Evolutionary conservation across 2,113 vertebrate species (phyloP), one percentile per base, ranked within the genome.

Genomic region (Azemiops feae): DNA sequence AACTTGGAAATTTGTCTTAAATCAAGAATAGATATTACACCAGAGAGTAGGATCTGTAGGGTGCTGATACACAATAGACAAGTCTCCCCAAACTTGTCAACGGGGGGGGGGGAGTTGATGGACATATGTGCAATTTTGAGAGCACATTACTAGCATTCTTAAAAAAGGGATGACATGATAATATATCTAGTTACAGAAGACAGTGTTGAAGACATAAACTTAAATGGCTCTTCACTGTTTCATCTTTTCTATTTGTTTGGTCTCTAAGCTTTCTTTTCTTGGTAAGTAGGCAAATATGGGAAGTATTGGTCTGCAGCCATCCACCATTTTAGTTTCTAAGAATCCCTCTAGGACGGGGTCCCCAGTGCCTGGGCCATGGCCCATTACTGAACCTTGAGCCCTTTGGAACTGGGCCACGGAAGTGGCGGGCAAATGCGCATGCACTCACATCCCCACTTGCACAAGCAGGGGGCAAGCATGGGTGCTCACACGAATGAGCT

Each of bases 361-460:
- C 14, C 14, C 30, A 69, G 18, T 16, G 5, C 30, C 30, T 14
- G 0, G 4, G 1, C 60, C 0, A 0, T 1, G 0, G 60, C 27
- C 30, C 12, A 6, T 12, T 69, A 69, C 30, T 25, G 16, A 12
- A 14, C 30, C 60, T n/a, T 69, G 30, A 69, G 30, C 30, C 12
- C 30, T 69, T 69, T n/a, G 34, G 64, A 69, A 69, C 4, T 14
- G 6, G 30, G 30, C 64, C 34, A 5, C 2, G 2, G 64, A 69
- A 69, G 14, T 69, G 60, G 60, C 0, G 0, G 1, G 12, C 16
- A 4, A 69, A n/a, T 69, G 12, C 10, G 2, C 60, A n/a, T 69
- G 60, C n/a, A 30, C n/a, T n/a, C 0, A 4, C 11, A n/a, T n/a
- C 60, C 27, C 30, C 60, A 69, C 60, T 69, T n/a, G 30, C 14